Conservation (phyloP, 2,113 vertebrate species). For the Zosterops japonicus region DNA sequence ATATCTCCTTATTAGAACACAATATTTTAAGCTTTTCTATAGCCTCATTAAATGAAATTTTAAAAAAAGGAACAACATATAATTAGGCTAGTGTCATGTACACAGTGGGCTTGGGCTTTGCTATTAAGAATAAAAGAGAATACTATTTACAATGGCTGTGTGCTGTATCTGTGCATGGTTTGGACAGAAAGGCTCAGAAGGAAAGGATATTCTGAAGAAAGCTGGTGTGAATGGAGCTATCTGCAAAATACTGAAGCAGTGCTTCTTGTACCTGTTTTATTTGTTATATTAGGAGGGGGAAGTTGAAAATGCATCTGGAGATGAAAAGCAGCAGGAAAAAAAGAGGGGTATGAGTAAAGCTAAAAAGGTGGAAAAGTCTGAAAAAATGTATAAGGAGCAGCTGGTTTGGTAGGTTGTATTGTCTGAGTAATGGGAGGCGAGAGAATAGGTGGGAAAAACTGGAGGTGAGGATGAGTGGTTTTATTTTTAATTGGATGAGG, state of each 20-base stretch:
- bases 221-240: background rate
- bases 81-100: background rate
- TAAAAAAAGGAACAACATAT: background rate
- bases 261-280: background rate
- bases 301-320: background rate
- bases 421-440: background rate
- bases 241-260: background rate
- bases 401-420: background rate
- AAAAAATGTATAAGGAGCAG: background rate
- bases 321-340: background rate
- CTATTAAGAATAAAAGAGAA: background rate
- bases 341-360: background rate
- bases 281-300: background rate
- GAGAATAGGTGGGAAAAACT: background rate
- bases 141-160: background rate
- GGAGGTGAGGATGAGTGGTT: background rate
- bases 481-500: conserved; percentile 21
- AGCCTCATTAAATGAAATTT: background rate
- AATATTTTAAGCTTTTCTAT: background rate
- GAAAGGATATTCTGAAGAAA: background rate
- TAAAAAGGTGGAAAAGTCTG: background rate
- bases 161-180: background rate
- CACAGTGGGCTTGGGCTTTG: background rate
- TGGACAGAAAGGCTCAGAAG: background rate
- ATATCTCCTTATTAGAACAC: background rate